A percentile compares a stretch with the other conserved stretches of the same genome.
Conservation (phyloP, 2,888 invertebrate species). For the Caenorhabditis sp. region DNA sequence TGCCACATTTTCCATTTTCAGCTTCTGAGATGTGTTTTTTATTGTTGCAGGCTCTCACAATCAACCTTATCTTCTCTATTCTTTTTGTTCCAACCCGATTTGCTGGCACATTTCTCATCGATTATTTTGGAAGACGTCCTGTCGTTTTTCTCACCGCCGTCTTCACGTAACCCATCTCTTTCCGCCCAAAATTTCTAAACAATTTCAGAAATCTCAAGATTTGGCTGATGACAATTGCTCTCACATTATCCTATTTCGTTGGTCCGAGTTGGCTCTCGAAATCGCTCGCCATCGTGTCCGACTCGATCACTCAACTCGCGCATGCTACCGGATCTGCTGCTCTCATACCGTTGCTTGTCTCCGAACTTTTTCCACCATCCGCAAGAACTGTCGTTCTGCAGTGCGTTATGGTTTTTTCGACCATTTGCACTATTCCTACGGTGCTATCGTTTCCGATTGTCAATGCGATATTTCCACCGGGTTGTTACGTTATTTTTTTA, state of each 20-base stretch:
- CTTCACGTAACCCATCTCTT: neutral
- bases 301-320: neutral
- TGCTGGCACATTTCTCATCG: neutral
- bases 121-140: neutral
- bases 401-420: neutral
- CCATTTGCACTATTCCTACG: neutral
- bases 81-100: neutral
- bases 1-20: too few species aligned
- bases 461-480: neutral
- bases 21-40: too few species aligned
- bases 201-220: neutral
- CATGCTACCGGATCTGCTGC: neutral
- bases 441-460: neutral
- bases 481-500: neutral
- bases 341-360: neutral
- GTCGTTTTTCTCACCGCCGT: neutral
- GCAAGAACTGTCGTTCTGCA: slow-evolving; percentile 1
- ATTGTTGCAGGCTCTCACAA: neutral
- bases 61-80: neutral
- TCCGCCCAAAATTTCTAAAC: neutral
- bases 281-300: neutral
- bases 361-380: slow-evolving; percentile 7
- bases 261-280: slow-evolving; percentile 6
- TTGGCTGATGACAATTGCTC: neutral
- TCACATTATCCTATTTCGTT: neutral